phyloP scores from a whole-genome alignment of 2,797 vertebrate species.

The Pseudochirops cupreus region DNA sequence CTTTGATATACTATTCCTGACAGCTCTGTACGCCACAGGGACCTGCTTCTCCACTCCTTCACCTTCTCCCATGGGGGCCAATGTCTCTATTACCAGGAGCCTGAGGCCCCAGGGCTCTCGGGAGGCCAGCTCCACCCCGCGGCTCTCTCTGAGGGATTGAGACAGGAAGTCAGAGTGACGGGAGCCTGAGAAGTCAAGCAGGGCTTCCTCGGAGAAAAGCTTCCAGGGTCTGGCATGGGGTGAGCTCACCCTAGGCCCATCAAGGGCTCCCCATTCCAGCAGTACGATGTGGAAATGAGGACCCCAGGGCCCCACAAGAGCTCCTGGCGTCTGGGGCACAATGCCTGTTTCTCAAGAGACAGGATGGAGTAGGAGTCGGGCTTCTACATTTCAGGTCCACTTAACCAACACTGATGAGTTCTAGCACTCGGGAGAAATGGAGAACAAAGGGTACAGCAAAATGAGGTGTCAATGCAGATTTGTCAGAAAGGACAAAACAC shows the following conservation, averaged over 20 bases:
- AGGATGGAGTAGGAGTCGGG: background rate
- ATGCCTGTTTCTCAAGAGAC: background rate
- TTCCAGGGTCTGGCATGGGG: background rate
- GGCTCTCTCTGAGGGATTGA: background rate
- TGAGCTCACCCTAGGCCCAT: background rate
- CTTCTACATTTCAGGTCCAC: background rate
- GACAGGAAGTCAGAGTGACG: background rate
- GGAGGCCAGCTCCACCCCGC: background rate
- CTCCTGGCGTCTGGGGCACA: background rate
- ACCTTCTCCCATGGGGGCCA: background rate
- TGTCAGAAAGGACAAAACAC: background rate
- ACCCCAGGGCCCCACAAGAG: background rate
- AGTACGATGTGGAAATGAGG: background rate
- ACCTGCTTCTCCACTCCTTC: background rate
- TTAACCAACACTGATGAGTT: background rate
- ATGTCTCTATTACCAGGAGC: background rate
- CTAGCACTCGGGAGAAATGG: background rate
- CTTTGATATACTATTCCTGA: background rate
- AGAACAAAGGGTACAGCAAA: background rate
- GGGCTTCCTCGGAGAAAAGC: background rate
- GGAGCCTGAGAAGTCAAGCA: background rate
- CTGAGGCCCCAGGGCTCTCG: background rate
- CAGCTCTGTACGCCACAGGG: background rate
- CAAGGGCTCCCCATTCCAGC: background rate
- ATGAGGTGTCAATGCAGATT: background rate